Evolutionary conservation across 2,797 vertebrate species (phyloP).

Genomic region (Microhierax caerulescens): DNA sequence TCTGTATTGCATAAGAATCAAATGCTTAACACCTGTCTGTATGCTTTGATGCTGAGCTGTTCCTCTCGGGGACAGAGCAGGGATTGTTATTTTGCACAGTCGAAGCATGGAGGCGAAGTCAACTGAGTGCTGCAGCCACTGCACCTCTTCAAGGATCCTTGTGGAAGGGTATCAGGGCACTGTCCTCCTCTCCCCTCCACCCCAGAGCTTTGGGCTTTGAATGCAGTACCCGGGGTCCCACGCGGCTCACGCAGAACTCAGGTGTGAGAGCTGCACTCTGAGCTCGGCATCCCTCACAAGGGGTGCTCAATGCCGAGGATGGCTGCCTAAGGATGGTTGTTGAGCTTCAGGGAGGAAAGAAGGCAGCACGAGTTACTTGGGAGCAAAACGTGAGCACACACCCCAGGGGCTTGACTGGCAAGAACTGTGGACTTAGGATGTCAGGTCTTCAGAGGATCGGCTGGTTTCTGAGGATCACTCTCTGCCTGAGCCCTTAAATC

Average conservation of each 20-base stretch:
- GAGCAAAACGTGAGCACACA: rapidly evolving
- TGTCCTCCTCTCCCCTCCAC: neutral
- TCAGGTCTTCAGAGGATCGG: neutral
- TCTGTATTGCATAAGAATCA: rapidly evolving
- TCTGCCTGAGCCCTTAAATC: neutral
- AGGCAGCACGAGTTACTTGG: neutral
- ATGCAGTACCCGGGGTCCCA: neutral
- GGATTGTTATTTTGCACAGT: neutral
- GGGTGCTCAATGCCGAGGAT: neutral
- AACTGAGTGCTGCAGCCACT: neutral
- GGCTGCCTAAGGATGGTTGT: neutral
- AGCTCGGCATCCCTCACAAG: neutral
- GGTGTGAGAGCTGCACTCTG: neutral
- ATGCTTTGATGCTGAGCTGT: neutral
- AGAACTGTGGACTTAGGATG: neutral
- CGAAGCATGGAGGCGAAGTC: neutral
- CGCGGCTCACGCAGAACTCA: rapidly evolving
- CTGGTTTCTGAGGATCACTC: neutral
- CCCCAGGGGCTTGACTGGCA: neutral
- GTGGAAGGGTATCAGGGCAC: neutral
- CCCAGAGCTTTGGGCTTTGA: rapidly evolving
- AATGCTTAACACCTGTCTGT: neutral
- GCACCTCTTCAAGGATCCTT: neutral
- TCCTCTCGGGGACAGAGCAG: neutral
- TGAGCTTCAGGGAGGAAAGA: neutral